Evolutionary conservation across 2,113 vertebrate species (phyloP).

Genomic region (Psittacus erithacus): DNA sequence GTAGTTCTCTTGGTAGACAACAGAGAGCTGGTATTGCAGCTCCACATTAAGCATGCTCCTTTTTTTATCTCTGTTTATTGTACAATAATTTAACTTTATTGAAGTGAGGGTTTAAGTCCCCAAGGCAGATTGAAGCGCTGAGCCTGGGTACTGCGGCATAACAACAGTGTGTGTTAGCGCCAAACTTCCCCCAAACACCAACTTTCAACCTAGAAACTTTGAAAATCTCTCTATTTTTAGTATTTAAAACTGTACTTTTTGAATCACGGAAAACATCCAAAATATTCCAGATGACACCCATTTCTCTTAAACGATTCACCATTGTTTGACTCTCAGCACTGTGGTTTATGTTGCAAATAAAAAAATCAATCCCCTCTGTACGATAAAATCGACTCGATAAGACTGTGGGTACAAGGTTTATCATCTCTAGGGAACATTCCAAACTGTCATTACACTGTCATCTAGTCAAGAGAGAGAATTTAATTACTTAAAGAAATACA

Average conservation of each 20-base stretch:
- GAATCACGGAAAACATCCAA: not conserved
- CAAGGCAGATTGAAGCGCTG: constrained; percentile 30
- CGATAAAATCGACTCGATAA: not conserved
- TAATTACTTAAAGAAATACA: not conserved
- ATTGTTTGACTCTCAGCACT: not conserved
- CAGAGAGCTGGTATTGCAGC: not conserved
- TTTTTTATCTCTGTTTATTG: constrained; percentile 51
- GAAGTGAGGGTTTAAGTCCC: constrained; percentile 46
- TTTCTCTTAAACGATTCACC: not conserved
- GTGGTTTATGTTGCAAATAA: not conserved
- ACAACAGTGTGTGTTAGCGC: not conserved
- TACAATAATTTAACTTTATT: constrained; percentile 61
- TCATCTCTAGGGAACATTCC: not conserved
- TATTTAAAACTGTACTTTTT: not conserved
- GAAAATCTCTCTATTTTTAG: not conserved
- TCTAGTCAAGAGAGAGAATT: not conserved
- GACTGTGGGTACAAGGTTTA: not conserved
- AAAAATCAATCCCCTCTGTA: not conserved
- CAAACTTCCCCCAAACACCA: not conserved
- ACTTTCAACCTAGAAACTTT: not conserved
- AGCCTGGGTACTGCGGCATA: not conserved
- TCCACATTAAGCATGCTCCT: constrained; percentile 13
- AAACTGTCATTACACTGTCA: not conserved
- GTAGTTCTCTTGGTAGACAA: constrained; percentile 33
- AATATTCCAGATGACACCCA: not conserved